These are phyloP conservation scores for Xiphydria camelus DNA, from an alignment of 2,888 invertebrate species.

Conservation along the genomic window DNA sequence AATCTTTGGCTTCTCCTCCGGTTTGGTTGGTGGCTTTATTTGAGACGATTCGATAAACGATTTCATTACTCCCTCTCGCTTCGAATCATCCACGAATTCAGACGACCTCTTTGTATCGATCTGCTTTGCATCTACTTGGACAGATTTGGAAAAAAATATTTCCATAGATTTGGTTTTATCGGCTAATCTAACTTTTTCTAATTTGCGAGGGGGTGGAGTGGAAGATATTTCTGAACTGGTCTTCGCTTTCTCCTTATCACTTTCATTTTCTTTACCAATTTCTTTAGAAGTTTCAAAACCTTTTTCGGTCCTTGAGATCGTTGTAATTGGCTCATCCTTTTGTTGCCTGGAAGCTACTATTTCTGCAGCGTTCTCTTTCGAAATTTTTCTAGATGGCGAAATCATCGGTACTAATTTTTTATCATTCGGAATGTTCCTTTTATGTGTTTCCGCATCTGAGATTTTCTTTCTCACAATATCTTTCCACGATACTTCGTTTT, in stretches of 20 bases:
- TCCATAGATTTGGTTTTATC: conserved; percentile 35
- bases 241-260: conserved; percentile 4
- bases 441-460: conserved; percentile 27
- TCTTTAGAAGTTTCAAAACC: conserved; percentile 3
- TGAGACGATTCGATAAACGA: conserved; percentile 5
- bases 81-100: too few relatives aligned
- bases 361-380: too few relatives aligned
- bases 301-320: not conserved
- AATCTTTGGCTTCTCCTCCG: conserved; percentile 18
- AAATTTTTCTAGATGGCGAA: not conserved
- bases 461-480: conserved; percentile 30
- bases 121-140: conserved; percentile 1
- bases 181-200: conserved; percentile 45
- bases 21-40: conserved; percentile 2
- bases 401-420: too few relatives aligned
- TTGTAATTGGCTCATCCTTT: conserved; percentile 5
- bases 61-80: not conserved
- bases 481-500: conserved; percentile 23
- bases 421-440: conserved; percentile 25
- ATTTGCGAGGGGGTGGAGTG: conserved; percentile 26
- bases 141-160: conserved; percentile 3
- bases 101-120: not conserved
- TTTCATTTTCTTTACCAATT: conserved; percentile 7
- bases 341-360: conserved; percentile 2
- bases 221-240: too few relatives aligned